Percentiles rank a stretch among this genome's conserved stretches.
Conservation (phyloP, 2,888 invertebrate genomes). For the Lochmaea crataegi region DNA sequence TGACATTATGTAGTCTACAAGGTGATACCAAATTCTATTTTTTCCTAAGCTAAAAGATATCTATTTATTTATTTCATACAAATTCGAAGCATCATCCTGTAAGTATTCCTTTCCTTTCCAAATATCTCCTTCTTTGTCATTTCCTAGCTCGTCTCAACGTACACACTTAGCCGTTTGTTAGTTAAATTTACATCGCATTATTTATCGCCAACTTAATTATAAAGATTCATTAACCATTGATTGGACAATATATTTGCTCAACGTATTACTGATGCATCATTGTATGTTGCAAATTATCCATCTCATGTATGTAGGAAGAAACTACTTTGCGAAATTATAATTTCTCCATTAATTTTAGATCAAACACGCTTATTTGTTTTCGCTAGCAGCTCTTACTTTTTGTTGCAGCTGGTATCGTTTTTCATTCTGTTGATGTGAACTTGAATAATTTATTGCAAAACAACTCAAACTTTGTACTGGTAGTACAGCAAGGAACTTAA, state of each 20-base stretch:
- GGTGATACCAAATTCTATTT: background rate
- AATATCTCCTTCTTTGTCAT: background rate
- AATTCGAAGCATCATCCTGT: background rate
- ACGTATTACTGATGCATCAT: background rate
- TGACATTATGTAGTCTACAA: slow-evolving; percentile 5
- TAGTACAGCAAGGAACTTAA: too few relatives aligned
- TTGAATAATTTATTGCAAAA: too few relatives aligned
- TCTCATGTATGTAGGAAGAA: slow-evolving; percentile 4
- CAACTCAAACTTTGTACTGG: too few relatives aligned
- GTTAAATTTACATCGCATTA: slow-evolving; percentile 50
- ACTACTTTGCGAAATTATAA: background rate
- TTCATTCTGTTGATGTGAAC: too few relatives aligned
- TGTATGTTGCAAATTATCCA: slow-evolving; percentile 9
- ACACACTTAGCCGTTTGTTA: slow-evolving; percentile 45
- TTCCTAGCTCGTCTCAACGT: background rate
- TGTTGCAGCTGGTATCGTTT: too few relatives aligned
- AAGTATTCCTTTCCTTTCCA: background rate
- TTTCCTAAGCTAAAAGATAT: background rate
- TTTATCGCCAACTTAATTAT: slow-evolving; percentile 52
- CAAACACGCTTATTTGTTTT: background rate
- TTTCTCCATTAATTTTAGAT: slow-evolving; percentile 3
- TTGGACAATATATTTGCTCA: slow-evolving; percentile 30
- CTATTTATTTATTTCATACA: background rate
- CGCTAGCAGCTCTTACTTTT: too few relatives aligned
- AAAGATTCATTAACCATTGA: slow-evolving; percentile 46